These are phyloP conservation scores for Gryllus longicercus DNA, from an alignment of 2,888 invertebrate genomes.

Conservation along the genomic window DNA sequence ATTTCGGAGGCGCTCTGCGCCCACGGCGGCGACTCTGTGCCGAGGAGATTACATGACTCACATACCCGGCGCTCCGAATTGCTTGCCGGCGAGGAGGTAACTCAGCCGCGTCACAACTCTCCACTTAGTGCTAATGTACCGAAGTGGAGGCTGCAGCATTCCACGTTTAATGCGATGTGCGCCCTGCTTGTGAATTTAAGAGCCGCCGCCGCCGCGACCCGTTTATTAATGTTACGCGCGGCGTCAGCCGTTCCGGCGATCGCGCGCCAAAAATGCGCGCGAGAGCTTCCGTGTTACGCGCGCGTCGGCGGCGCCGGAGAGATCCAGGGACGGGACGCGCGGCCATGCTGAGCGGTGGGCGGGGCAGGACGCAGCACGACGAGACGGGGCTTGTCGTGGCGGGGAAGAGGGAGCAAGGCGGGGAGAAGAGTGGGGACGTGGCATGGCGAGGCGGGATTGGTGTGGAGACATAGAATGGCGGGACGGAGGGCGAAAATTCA, in stretches of 20 bases:
- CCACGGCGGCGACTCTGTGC: background rate
- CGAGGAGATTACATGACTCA: slow-evolving; percentile 4
- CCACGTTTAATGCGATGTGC: background rate
- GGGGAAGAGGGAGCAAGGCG: no score
- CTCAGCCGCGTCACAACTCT: background rate
- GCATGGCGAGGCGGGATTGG: no score
- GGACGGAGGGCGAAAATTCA: no score
- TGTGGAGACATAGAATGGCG: no score
- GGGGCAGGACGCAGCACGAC: no score
- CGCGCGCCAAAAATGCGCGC: background rate
- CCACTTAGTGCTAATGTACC: slow-evolving; percentile 17
- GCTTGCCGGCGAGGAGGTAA: slow-evolving; percentile 5
- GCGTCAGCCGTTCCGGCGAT: background rate
- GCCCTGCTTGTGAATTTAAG: background rate
- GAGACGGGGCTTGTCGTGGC: no score
- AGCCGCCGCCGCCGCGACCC: background rate
- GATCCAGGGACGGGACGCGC: no score
- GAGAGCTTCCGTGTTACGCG: no score
- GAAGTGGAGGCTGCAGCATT: background rate
- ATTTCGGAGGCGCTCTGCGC: background rate
- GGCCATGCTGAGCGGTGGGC: no score
- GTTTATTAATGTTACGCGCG: background rate
- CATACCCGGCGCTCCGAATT: slow-evolving; percentile 8
- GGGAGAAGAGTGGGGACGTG: no score
- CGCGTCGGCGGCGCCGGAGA: no score